Conservation (phyloP, 2,113 vertebrate genomes). For the Piprites chloris region DNA sequence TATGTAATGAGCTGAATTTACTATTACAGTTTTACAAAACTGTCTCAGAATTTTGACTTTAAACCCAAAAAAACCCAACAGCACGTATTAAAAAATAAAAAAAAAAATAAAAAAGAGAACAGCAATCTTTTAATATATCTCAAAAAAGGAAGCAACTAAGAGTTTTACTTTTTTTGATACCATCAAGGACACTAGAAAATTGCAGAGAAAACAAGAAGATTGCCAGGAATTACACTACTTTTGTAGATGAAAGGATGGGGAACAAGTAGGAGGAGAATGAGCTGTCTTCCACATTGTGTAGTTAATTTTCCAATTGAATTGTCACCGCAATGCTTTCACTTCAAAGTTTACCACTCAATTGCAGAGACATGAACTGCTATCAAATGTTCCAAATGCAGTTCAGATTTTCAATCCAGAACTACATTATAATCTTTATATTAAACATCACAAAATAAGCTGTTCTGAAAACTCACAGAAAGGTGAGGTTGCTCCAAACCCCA, state of each 20-base stretch:
- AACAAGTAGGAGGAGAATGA: slow-evolving; percentile 27
- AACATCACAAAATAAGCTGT: not conserved
- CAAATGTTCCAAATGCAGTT: not conserved
- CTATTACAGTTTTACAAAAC: not conserved
- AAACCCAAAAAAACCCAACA: not conserved
- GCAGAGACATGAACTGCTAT: not conserved
- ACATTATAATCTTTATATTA: not conserved
- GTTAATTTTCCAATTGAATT: slow-evolving; percentile 35
- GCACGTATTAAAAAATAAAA: not conserved
- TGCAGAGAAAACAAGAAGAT: slow-evolving; percentile 41
- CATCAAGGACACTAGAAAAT: slow-evolving; percentile 37
- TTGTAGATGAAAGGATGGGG: slow-evolving; percentile 10
- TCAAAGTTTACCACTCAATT: slow-evolving; percentile 9
- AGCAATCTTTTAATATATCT: not conserved
- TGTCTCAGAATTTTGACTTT: not conserved
- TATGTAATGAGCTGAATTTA: not conserved
- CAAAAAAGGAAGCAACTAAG: slow-evolving; percentile 42
- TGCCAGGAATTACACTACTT: slow-evolving; percentile 39
- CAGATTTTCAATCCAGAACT: not conserved
- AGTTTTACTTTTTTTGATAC: not conserved
- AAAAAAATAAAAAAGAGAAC: not conserved
- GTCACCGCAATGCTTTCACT: not conserved
- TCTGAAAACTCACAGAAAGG: not conserved
- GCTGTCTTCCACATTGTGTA: not conserved
- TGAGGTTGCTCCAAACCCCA: not conserved